Base-by-base conservation (phyloP, 2,888 invertebrate genomes). In the Drosophila koepferae region DNA sequence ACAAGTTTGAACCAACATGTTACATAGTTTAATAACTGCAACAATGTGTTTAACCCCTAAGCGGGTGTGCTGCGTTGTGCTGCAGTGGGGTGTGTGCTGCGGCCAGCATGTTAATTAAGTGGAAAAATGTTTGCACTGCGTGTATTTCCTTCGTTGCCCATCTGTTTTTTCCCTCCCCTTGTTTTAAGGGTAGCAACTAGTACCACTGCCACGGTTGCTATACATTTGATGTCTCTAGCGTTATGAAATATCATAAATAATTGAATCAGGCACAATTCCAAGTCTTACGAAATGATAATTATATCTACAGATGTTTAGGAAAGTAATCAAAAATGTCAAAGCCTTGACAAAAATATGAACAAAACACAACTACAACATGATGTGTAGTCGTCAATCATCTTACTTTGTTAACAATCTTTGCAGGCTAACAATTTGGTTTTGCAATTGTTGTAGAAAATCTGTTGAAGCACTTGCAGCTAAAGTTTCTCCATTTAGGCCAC, bases 31-130 rank as follows among this genome's bases (percentile, higher is more conserved):
- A 82, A 86, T 83, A 86, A 81, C 81, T 86, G 86, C 88, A 88
- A 86, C 86, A 86, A 72, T 86, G 83, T 86, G 74, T 78, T 82
- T 77, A 72, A 77, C 81, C 84, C 80, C 77, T 56, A 64, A 51
- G 62, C 31, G 55, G 53, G 49, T 59, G 49, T 18, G 38, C 34
- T 23, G 31, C 46, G 62, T 20, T 58, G 71, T 53, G 41, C 36
- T 51, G 60, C 16, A n/a, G 63, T 23, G 14, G 8, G n/a, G 55
- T 43, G 43, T 43, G 43, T 71, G 75, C 61, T 69, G 72, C 56
- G 74, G 80, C 63, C 63, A 74, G 85, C 87, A 86, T 88, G 86
- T 88, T 88, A 88, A 86, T 86, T 83, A 88, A 81, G 83, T 86
- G 83, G 78, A 86, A 80, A 86, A 86, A 80, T 74, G 65, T 68